Base-by-base conservation (phyloP, 2,888 invertebrate genomes). In the Phortica magna region DNA sequence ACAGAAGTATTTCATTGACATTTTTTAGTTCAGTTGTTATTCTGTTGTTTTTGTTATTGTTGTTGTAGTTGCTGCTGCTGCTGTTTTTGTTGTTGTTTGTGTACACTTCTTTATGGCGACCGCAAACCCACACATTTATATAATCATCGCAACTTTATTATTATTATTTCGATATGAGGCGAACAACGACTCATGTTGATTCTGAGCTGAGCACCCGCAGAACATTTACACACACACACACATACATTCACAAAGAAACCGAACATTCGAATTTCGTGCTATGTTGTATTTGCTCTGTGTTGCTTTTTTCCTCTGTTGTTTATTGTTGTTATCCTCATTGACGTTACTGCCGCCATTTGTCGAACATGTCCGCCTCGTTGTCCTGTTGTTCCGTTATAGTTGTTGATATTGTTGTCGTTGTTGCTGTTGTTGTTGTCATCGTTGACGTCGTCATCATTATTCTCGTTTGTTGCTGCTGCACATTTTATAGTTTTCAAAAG, bases 401-500 rank as follows among this genome's bases (percentile, higher is more conserved):
- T 61, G 53, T 57, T 64, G 64, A 42, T 72, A 55, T 77, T 64
- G 81, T 77, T 80, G 80, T 68, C 55, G 55, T 59, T 64, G 64
- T 59, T 72, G 71, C 53, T 75, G 76, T 77, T 57, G 65, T 71
- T 75, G 73, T 76, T 65, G 14, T 55, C 70, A 68, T 43, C 48
- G 68, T 71, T 14, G 17, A 7, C 65, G 14, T 71, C n/a, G 55
- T 87, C 87, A 84, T 88, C 87, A 85, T 88, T 85, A 83, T 84
- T 75, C 76, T 61, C 76, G 31, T 77, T 64, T 70, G 67, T 43
- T 79, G 76, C 68, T 76, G 82, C 79, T 87, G 85, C 88, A 88
- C 88, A 88, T 85, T 88, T 86, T 88, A 86, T 86, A 86, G 88
- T 86, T 86, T 82, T 88, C 82, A 87, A 88, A 86, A 87, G 89